Percentiles rank a stretch among this genome's conserved stretches.
Conservation (phyloP, 2,113 vertebrate species). For the Rhizomys pruinosus region DNA sequence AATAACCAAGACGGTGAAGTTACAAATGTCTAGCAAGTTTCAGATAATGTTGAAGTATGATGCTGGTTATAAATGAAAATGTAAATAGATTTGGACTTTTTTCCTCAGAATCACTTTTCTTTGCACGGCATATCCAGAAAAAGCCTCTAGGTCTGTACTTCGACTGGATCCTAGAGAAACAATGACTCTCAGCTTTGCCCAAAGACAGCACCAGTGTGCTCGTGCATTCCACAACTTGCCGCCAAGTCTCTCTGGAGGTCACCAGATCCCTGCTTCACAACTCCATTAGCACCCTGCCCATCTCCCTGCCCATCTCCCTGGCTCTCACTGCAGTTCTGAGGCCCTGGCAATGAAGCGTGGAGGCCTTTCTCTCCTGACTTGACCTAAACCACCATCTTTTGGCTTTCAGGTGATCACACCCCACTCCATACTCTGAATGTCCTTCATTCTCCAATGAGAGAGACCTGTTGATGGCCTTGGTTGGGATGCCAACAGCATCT, state of each 20-base stretch:
- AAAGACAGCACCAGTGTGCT: neutral
- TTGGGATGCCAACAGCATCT: neutral
- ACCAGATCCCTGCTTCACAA: neutral
- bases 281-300: neutral
- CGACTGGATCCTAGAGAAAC: neutral
- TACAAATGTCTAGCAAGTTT: neutral
- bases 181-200: neutral
- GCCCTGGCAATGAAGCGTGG: neutral
- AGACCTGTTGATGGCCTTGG: neutral
- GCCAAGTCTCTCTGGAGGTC: neutral
- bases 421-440: neutral
- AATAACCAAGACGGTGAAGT: neutral
- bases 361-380: neutral
- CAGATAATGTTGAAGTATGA: neutral
- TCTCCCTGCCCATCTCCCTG: neutral
- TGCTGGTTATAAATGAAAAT: neutral
- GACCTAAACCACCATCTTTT: neutral
- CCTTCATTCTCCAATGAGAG: neutral
- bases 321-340: neutral
- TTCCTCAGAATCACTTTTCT: neutral
- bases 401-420: neutral
- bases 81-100: neutral
- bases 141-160: neutral
- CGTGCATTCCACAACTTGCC: neutral
- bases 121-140: neutral